Evolutionary conservation across 2,797 vertebrate genomes (phyloP).

Genomic region (Pampus argenteus): DNA sequence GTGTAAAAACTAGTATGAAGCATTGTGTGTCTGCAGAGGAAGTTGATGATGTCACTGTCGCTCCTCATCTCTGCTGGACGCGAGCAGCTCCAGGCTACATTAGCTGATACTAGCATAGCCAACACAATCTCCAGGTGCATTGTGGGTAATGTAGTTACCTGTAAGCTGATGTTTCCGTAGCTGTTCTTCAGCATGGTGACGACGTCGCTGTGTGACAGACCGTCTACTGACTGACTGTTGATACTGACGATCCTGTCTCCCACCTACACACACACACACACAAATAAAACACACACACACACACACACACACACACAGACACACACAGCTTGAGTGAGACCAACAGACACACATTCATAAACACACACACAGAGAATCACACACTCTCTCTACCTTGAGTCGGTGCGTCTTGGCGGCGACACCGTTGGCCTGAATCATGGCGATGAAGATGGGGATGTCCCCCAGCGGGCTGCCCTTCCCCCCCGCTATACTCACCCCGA

Average conservation of each 20-base stretch:
- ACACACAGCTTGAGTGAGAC: no score
- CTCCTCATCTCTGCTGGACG: no score
- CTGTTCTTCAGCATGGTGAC: constrained; percentile 95
- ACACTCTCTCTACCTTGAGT: constrained; percentile 86
- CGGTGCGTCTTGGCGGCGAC: constrained; percentile 91
- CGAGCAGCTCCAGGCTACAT: no score
- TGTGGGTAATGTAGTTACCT: constrained; percentile 83
- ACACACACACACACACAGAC: constrained; percentile 20
- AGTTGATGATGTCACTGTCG: no score
- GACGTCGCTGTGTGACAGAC: constrained; percentile 90
- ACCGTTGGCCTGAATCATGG: constrained; percentile 97
- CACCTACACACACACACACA: constrained; percentile 83
- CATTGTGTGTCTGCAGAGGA: no score
- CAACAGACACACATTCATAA: neutral
- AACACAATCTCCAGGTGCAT: no score
- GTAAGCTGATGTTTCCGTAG: constrained; percentile 90
- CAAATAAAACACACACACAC: constrained; percentile 22
- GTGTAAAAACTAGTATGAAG: no score
- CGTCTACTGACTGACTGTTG: constrained; percentile 91
- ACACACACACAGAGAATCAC: neutral
- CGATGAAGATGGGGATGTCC: constrained; percentile 95
- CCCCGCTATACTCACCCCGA: constrained; percentile 96
- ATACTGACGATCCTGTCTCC: constrained; percentile 97
- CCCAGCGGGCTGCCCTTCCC: constrained; percentile 94
- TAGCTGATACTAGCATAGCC: no score